Evolutionary conservation across 2,888 invertebrate species (phyloP).

Genomic region (Tipula helvola): DNA sequence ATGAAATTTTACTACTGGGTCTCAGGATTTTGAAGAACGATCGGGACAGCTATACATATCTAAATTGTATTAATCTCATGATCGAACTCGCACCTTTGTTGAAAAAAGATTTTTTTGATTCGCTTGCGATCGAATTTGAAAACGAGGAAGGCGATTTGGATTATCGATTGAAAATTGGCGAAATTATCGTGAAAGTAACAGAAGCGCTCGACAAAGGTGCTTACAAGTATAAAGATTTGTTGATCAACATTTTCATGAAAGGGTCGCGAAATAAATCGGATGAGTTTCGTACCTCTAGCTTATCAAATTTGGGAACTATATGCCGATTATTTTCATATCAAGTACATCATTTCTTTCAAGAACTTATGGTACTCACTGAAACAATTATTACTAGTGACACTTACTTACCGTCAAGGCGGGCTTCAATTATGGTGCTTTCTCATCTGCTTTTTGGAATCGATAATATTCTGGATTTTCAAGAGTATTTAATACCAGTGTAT

Average conservation of each 20-base stretch:
- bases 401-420: constrained; percentile 32
- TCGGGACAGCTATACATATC: constrained; percentile 32
- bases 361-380: constrained; percentile 25
- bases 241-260: constrained; percentile 30
- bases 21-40: constrained; percentile 25
- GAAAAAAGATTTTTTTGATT: constrained; percentile 29
- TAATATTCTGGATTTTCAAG: constrained; percentile 29
- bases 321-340: constrained; percentile 30
- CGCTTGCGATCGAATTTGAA: constrained; percentile 30
- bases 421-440: constrained; percentile 28
- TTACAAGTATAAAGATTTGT: constrained; percentile 28
- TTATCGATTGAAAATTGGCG: constrained; percentile 31
- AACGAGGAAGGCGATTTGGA: constrained; percentile 25
- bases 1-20: constrained; percentile 29
- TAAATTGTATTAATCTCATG: constrained; percentile 32
- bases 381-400: constrained; percentile 25
- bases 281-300: constrained; percentile 32
- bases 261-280: constrained; percentile 25
- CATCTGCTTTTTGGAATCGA: constrained; percentile 31
- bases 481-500: constrained; percentile 32
- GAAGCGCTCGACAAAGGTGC: constrained; percentile 29
- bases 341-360: constrained; percentile 32
- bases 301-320: constrained; percentile 30
- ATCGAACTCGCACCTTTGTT: constrained; percentile 26
- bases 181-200: constrained; percentile 29